A percentile compares a stretch with the other conserved stretches of the same genome.
Evolutionary conservation across 2,113 vertebrate genomes (phyloP).

Genomic region (Octodon degus): DNA sequence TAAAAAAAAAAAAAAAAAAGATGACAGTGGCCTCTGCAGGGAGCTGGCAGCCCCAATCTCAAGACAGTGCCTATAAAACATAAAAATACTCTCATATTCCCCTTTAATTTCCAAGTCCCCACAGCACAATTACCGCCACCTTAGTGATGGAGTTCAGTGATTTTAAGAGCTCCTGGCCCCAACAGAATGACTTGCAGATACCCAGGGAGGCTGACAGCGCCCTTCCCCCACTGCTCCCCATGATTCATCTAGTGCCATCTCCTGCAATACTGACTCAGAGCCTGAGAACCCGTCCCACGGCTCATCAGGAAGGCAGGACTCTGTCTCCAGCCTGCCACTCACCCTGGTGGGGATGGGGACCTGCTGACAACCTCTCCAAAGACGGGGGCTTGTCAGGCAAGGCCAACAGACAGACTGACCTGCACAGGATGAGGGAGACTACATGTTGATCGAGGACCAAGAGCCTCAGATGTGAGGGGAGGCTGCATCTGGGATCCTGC

Average conservation of each 20-base stretch:
- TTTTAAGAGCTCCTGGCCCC: not conserved
- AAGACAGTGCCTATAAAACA: not conserved
- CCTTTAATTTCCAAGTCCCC: not conserved
- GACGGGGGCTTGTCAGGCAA: not conserved
- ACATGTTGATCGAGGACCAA: not conserved
- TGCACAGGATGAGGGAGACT: not conserved
- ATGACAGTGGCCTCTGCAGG: not conserved
- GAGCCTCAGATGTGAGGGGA: not conserved
- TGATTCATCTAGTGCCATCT: not conserved
- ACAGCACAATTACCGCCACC: not conserved
- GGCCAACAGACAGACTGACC: not conserved
- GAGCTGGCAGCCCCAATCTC: not conserved
- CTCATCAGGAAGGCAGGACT: not conserved
- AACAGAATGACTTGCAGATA: not conserved
- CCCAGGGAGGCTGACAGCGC: not conserved
- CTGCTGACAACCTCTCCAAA: not conserved
- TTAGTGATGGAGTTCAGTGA: not conserved
- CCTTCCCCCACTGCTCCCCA: not conserved
- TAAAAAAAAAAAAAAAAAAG: too few species aligned
- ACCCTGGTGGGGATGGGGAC: not conserved
- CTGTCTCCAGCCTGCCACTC: not conserved
- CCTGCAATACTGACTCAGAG: not conserved
- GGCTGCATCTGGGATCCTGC: not conserved
- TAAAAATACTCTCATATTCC: not conserved
- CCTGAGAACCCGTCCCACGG: not conserved